Evolutionary conservation across 2,888 invertebrate genomes (phyloP), one percentile per base, ranked within the genome.

Genomic region (Philaethria dido): DNA sequence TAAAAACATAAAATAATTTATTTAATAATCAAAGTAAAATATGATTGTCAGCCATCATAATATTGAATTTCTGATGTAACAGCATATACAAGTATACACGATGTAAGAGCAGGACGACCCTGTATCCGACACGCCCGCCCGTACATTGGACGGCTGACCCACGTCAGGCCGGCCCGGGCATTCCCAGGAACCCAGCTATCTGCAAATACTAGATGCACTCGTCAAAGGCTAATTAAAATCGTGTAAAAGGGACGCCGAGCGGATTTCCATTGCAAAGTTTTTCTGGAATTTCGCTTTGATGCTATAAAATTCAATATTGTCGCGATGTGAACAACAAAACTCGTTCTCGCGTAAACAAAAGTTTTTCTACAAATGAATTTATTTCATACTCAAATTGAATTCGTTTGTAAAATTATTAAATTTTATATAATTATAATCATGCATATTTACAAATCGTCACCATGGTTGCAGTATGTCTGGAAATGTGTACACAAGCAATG

Each of bases 261-360:
- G 18, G 57, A 66, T 45, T 54, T 52, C 18, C 54, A 64, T 20
- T 50, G 36, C 42, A 57, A 69, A 65, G 57, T 65, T 69, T 65
- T 61, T 57, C 29, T 52, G 62, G 65, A 62, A 69, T 69, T 65
- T 29, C 45, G 55, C 68, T 69, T 69, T 69, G 68, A 65, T 44
- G 48, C 45, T 48, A 45, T 59, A 55, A 44, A 68, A 63, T 59
- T 60, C 45, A 68, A 68, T 68, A 64, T 64, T 67, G 57, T 48
- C 50, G 59, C 44, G 16, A 57, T 63, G 44, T 54, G 39, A 62
- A 57, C 61, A 66, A 66, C 36, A 45, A 54, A 61, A 61, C 66
- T 64, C 39, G 36, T 45, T 45, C 54, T 33, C 36, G 52, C 52
- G 52, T 65, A 60, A 60, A 65, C 52, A 29, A 18, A 52, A 60